Evolutionary conservation across 2,888 invertebrate genomes (phyloP).

Genomic region (Scaptomyza flava): DNA sequence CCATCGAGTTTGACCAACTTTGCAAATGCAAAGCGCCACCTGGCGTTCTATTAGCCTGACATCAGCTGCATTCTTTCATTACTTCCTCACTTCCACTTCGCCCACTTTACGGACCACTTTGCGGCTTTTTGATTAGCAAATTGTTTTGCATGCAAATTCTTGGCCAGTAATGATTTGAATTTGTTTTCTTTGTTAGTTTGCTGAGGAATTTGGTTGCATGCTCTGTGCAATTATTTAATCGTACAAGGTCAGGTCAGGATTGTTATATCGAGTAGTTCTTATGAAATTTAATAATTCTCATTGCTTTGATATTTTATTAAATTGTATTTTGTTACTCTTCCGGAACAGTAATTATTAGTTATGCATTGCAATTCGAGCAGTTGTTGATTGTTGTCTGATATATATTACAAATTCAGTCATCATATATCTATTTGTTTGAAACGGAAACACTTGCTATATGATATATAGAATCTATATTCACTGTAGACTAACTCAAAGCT

Average conservation of each 20-base stretch:
- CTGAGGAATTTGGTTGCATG: constrained; percentile 25
- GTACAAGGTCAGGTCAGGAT: constrained; percentile 25
- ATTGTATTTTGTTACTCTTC: constrained; percentile 21
- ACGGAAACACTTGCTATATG: not conserved
- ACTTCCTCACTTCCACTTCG: not conserved
- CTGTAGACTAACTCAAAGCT: too few species aligned
- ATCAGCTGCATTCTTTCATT: constrained; percentile 25
- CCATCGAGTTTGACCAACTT: not conserved
- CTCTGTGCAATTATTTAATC: constrained; percentile 12
- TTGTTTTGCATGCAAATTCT: constrained; percentile 39
- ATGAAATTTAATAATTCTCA: constrained; percentile 21
- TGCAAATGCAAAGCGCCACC: constrained; percentile 42
- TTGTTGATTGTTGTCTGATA: not conserved
- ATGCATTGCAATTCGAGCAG: constrained; percentile 7
- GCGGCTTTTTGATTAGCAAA: constrained; percentile 33
- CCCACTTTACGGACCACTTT: constrained; percentile 4
- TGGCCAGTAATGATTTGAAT: constrained; percentile 10
- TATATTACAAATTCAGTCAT: not conserved
- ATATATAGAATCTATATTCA: too few species aligned
- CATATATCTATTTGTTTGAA: not conserved
- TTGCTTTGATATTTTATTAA: not conserved
- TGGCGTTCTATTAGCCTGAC: constrained; percentile 30
- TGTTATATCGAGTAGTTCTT: not conserved
- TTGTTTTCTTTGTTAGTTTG: not conserved
- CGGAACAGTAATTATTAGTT: constrained; percentile 32